Percentiles rank a stretch among this genome's conserved stretches.
These are phyloP conservation scores for Pristionchus fissidentatus DNA, from an alignment of 2,888 invertebrate genomes.

Conservation along the genomic window DNA sequence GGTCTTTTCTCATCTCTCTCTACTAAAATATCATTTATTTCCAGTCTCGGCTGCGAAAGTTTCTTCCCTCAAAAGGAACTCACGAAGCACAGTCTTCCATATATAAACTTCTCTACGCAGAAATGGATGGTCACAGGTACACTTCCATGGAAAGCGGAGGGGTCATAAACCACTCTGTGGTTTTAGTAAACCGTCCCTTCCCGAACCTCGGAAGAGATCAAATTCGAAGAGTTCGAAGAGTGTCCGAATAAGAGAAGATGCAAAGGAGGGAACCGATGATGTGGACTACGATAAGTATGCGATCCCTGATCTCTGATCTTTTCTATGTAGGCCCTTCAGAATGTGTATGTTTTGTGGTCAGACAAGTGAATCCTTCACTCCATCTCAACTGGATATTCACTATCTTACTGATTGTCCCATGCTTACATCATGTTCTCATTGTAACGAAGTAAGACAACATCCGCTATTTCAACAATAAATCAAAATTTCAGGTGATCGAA, in stretches of 20 bases:
- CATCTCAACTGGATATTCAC: slow-evolving; percentile 32
- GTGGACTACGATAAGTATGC: slow-evolving; percentile 43
- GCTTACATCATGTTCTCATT: slow-evolving; percentile 22
- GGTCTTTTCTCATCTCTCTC: not conserved
- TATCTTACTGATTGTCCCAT: slow-evolving; percentile 30
- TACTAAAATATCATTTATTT: not conserved
- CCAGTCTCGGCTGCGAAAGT: slow-evolving; percentile 5
- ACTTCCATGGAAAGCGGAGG: not conserved
- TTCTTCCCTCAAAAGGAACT: not conserved
- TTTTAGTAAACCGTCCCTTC: not conserved
- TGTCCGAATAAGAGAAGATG: slow-evolving; percentile 40
- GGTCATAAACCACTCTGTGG: not conserved
- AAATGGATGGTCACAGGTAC: slow-evolving; percentile 30
- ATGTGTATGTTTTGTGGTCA: slow-evolving; percentile 48
- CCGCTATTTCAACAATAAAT: not conserved
- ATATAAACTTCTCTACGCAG: slow-evolving; percentile 37
- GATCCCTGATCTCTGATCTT: not conserved
- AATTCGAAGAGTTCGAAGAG: slow-evolving; percentile 21
- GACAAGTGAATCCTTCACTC: slow-evolving; percentile 32
- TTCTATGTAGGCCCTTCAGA: not conserved
- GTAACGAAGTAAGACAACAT: slow-evolving; percentile 12
- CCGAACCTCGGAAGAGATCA: not conserved
- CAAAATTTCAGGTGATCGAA: slow-evolving; percentile 17
- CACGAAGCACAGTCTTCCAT: slow-evolving; percentile 33
- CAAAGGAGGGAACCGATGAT: slow-evolving; percentile 21